Conservation (phyloP, 2,888 invertebrate species). For the Rhagonycha fulva region DNA sequence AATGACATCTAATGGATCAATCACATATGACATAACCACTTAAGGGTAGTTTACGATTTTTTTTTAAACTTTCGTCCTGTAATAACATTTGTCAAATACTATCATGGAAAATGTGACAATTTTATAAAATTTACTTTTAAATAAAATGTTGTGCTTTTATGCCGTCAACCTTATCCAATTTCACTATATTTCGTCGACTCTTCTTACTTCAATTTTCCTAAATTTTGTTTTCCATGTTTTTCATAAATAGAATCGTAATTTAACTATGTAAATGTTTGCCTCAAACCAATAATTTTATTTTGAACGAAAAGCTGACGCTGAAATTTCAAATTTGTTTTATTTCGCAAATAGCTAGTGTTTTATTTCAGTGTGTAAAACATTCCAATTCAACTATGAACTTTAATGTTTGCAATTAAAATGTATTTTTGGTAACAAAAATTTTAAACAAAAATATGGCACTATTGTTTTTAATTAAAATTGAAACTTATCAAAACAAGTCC, state of each 20-base stretch:
- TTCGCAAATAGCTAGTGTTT: not conserved
- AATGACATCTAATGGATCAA: slow-evolving; percentile 15
- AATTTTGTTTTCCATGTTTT: not conserved
- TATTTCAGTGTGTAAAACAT: not conserved
- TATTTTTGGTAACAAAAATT: too few relatives aligned
- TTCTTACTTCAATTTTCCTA: not conserved
- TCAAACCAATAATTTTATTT: not conserved
- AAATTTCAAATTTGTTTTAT: not conserved
- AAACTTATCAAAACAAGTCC: too few relatives aligned
- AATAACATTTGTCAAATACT: slow-evolving; percentile 9
- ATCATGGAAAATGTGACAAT: not conserved
- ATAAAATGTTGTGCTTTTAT: not conserved
- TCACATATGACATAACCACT: slow-evolving; percentile 10
- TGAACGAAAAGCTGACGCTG: too few relatives aligned
- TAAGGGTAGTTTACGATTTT: slow-evolving; percentile 9
- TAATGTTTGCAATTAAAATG: too few relatives aligned
- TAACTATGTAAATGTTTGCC: not conserved
- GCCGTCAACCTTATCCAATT: not conserved
- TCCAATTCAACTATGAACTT: too few relatives aligned
- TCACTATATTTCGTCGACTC: not conserved
- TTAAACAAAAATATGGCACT: too few relatives aligned
- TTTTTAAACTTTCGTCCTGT: not conserved
- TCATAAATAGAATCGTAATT: not conserved
- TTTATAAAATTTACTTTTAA: not conserved
- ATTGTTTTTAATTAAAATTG: too few relatives aligned